Evolutionary conservation across 2,797 vertebrate species (phyloP), one percentile per base, ranked within the genome.

Genomic region (Cynopterus sphinx): DNA sequence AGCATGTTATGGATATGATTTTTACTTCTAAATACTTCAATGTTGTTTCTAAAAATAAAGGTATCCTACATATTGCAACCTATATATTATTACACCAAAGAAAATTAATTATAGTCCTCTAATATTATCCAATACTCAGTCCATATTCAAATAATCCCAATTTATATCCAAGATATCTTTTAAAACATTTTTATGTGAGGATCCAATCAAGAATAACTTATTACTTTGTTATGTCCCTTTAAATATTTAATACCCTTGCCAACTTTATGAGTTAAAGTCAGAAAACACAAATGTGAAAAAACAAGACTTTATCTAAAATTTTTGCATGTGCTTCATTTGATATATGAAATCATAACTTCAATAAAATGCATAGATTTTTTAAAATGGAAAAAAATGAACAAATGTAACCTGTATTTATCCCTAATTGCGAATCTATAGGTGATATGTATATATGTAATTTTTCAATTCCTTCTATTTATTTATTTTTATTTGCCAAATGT

Each of bases 41-140:
- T 19, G n/a, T 49, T 91, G n/a, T 68, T 87, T 87, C 33, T 75
- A 82, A 82, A 91, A 65, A 79, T 41, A 87, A 87, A 31, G 21
- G 0, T 57, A 87, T 68, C 67, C 28, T 57, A 74, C 6, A 67
- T 39, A 81, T 26, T 87, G 33, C 5, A 74, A 67, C 22, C 16
- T 10, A 87, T 57, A 63, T 65, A 57, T 81, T 81, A 73, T 57
- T 21, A 82, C 13, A 61, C 15, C 9, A 12, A 67, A 82, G 21
- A 51, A 91, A 91, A 67, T 81, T 46, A 81, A 85, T 36, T 90
- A 26, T 75, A 11, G 22, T 73, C 41, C 22, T 53, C 41, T 87
- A 57, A 41, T 53, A 81, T 73, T 63, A 46, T 81, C 39, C 6
- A 90, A 33, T 71, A 65, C 33, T 6, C 19, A 87, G 46, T 55